Evolutionary conservation across 2,888 invertebrate genomes (phyloP).

Genomic region (Cryptus viduatorius): DNA sequence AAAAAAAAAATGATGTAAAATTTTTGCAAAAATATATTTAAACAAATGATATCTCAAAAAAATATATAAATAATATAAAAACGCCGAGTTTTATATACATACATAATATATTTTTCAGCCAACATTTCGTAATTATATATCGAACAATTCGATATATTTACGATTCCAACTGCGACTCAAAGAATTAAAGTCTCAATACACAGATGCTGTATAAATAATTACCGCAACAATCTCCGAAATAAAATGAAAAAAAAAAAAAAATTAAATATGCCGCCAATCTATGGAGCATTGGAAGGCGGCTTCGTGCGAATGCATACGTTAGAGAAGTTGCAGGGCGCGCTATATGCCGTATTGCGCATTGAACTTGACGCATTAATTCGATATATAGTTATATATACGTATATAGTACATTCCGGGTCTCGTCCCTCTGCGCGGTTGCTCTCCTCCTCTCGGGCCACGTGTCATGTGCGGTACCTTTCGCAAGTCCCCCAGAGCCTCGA

Average conservation of each 20-base stretch:
- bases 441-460: conserved; percentile 28
- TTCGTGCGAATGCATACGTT: conserved; percentile 10
- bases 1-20: no score
- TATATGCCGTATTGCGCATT: conserved; percentile 49
- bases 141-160: no score
- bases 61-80: no score
- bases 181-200: neutral
- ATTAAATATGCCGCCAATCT: neutral
- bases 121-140: no score
- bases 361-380: conserved; percentile 61
- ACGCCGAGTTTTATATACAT: no score
- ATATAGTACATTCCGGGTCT: conserved; percentile 26
- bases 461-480: conserved; percentile 51
- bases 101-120: no score
- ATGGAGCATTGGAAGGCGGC: neutral
- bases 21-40: no score
- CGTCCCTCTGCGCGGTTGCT: conserved; percentile 27
- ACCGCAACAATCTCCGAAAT: neutral
- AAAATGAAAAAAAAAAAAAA: neutral
- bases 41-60: no score
- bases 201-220: neutral
- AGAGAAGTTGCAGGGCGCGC: conserved; percentile 14
- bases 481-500: conserved; percentile 43
- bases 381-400: conserved; percentile 25
- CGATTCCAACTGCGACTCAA: neutral